Evolutionary conservation across 2,888 invertebrate species (phyloP), one percentile per base, ranked within the genome.

Genomic region (Habrosyne pyritoides): DNA sequence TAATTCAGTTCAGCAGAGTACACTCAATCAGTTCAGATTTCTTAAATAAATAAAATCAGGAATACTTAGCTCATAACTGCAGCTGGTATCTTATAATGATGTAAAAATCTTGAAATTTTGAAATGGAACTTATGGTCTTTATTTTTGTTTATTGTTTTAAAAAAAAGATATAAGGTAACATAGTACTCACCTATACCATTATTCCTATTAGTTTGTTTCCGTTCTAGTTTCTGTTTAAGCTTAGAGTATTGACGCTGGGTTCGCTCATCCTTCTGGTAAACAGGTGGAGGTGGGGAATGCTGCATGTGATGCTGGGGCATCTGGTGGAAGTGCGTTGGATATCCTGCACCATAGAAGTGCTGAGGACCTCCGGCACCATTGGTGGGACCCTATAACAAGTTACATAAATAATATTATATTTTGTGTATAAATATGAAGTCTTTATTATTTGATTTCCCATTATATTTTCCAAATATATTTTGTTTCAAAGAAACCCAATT

Each of bases 201-300:
- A 79, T 89, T 92, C 64, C 92, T 85, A 80, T 81, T 90, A 54
- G 81, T 86, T 63, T 94, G 94, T 81, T 95, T 95, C 66, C 95
- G 93, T 78, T 96, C 96, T 67, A 96, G 87, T 86, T 96, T 96
- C 74, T 95, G 95, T 81, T 95, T 94, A 72, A 97, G 91, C 86
- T 97, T 97, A 64, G 94, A 94, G 80, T 96, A 95, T 83, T 96
- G 96, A 63, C 96, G 91, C 79, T 96, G 96, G 47, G 96, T 94
- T 73, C 97, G 93, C 84, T 97, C 97, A 83, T 97, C 96, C 83
- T 96, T 96, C 78, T 95, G 95, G 84, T 94, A 95, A 46, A 87
- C 86, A 1, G 87, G 89, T 3, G 92, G 93, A 51, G 95, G 95
- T 54, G 95, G 95, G 65, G 95, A 95, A 86, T 95, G 95, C 70